Evolutionary conservation across 2,113 vertebrate genomes (phyloP), one percentile per base, ranked within the genome.

Genomic region (Hippocampus guttulatus): DNA sequence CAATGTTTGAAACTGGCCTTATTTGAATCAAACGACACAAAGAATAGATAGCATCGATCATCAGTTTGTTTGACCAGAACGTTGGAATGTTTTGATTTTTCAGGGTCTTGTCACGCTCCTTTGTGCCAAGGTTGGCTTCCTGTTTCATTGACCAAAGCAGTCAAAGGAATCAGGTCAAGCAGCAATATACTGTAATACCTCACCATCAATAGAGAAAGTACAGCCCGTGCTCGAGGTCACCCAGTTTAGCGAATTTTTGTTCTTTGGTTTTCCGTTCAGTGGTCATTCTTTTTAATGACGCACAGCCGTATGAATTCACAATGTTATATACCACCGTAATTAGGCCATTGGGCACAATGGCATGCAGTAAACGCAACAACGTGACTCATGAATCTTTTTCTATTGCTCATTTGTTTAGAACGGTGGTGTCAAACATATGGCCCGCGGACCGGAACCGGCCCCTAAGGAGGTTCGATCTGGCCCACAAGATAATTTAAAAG

Each of bases 261-360:
- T 68, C 74, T 70, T 33, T 45, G 15, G 61, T 58, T 38, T 38
- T 67, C 47, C 66, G 15, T 69, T 69, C 65, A 67, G 33, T 62
- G 21, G 71, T 57, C 80, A 75, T 49, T 79, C 73, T 73, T 77
- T 81, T 76, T 76, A 83, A 84, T 90, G 82, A 86, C 76, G 85
- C 75, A 67, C 67, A 85, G 81, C 82, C 89, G 91, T 91, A 90
- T 86, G 83, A 85, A 84, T 75, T 76, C 88, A 81, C 87, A 85
- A 81, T 83, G 81, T 83, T 87, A 84, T 82, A 79, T 87, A 85
- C 87, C 89, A 38, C 33, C 33, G 33, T 38, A 89, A 90, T 91
- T 87, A 91, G 71, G 86, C 86, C 85, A 86, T 81, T 80, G 80
- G 80, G 86, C 67, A 73, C 78, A 72, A 80, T 66, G 66, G 77